These are phyloP conservation scores for Dysmachus trigonus DNA, from an alignment of 2,888 invertebrate genomes.

Conservation along the genomic window DNA sequence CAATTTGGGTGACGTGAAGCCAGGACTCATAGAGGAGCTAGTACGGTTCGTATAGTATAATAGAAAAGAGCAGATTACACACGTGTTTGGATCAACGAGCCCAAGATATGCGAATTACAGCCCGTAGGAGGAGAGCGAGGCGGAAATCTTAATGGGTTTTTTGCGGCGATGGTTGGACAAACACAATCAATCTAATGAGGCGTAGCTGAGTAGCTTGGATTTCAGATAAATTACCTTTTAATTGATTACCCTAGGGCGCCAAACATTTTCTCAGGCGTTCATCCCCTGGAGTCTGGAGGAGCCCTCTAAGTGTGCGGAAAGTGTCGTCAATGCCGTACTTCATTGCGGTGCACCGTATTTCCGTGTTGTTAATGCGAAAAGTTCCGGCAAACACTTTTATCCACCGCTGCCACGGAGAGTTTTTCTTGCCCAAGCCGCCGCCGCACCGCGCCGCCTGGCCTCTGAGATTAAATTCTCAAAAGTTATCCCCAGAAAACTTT, in stretches of 20 bases:
- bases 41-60: constrained; percentile 4
- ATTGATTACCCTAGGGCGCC: constrained; percentile 36
- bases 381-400: constrained; percentile 21
- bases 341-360: not conserved
- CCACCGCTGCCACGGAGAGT: not conserved
- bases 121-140: constrained; percentile 8
- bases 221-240: constrained; percentile 44
- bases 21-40: not conserved
- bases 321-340: not conserved
- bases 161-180: constrained; percentile 29
- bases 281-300: too few species aligned
- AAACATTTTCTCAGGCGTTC: constrained; percentile 10
- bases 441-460: not conserved
- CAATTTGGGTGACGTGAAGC: not conserved
- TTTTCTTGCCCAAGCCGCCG: not conserved
- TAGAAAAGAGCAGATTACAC: constrained; percentile 22
- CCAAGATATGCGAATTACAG: constrained; percentile 34
- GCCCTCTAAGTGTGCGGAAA: not conserved
- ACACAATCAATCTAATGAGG: constrained; percentile 41
- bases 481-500: not conserved
- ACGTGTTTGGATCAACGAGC: constrained; percentile 32
- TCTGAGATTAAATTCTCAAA: constrained; percentile 19
- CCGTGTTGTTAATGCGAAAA: constrained; percentile 20
- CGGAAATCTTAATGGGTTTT: constrained; percentile 34
- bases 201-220: constrained; percentile 35